phyloP scores from a whole-genome alignment of 1,140 invertebrate species.

The Drosophila nebulosa region DNA sequence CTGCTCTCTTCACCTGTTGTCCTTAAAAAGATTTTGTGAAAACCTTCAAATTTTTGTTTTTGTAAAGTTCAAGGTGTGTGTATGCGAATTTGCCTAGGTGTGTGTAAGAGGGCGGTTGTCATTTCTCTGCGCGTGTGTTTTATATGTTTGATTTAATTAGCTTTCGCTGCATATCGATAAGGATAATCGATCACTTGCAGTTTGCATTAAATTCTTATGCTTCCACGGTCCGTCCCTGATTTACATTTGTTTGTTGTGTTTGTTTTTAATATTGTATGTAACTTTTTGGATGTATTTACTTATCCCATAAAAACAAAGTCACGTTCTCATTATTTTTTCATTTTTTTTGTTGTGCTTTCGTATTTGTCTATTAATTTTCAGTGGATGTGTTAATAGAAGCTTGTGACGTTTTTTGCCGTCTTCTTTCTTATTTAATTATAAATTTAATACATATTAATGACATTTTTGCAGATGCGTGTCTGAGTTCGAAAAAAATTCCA shows the following conservation, averaged over 20 bases:
- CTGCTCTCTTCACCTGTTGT: conserved; percentile 43
- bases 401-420: conserved; percentile 49
- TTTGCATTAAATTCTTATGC: not conserved
- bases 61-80: conserved; percentile 63
- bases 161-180: conserved; percentile 5
- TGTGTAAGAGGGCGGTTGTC: conserved; percentile 15
- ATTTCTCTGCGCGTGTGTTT: not conserved
- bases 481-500: conserved; percentile 46
- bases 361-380: conserved; percentile 29
- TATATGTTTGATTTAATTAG: not conserved
- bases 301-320: conserved; percentile 64
- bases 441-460: conserved; percentile 63
- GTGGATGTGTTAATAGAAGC: conserved; percentile 49
- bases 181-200: not conserved
- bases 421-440: conserved; percentile 49
- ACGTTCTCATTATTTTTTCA: conserved; percentile 67
- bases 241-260: not conserved
- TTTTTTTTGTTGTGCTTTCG: conserved; percentile 30
- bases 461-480: conserved; percentile 43
- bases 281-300: conserved; percentile 36
- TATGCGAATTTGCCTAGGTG: not conserved
- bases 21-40: conserved; percentile 19
- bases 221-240: not conserved
- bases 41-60: conserved; percentile 48
- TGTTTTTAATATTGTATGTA: conserved; percentile 9